These are phyloP conservation scores for Vireo altiloquus DNA, from an alignment of 2,113 vertebrate species.

Conservation along the genomic window DNA sequence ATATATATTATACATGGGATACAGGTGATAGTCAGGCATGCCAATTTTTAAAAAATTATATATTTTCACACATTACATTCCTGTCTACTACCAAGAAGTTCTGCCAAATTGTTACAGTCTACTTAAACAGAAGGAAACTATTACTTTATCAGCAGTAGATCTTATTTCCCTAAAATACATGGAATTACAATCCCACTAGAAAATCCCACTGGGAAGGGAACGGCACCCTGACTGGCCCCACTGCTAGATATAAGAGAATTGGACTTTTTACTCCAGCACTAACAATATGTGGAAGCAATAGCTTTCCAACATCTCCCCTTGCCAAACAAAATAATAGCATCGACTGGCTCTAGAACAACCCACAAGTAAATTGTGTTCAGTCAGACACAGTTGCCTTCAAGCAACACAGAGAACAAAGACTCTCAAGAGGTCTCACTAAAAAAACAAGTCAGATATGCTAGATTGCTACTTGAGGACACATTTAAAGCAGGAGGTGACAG, in stretches of 20 bases:
- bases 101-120: constrained; percentile 21
- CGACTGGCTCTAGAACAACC: neutral
- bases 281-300: constrained; percentile 59
- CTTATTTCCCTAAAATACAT: constrained; percentile 14
- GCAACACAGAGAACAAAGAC: neutral
- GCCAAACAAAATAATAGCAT: neutral
- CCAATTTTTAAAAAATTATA: neutral
- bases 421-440: neutral
- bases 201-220: constrained; percentile 24
- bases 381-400: neutral
- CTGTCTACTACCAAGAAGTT: neutral
- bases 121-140: constrained; percentile 44
- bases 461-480: neutral
- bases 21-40: neutral
- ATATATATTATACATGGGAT: neutral
- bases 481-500: neutral
- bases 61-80: neutral
- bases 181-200: constrained; percentile 26
- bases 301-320: neutral
- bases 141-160: constrained; percentile 55
- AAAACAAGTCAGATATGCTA: neutral
- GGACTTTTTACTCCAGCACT: constrained; percentile 12
- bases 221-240: neutral
- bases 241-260: neutral
- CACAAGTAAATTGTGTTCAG: neutral